Evolutionary conservation across 2,888 invertebrate species (phyloP).

Genomic region (Cylindroiulus punctatus): DNA sequence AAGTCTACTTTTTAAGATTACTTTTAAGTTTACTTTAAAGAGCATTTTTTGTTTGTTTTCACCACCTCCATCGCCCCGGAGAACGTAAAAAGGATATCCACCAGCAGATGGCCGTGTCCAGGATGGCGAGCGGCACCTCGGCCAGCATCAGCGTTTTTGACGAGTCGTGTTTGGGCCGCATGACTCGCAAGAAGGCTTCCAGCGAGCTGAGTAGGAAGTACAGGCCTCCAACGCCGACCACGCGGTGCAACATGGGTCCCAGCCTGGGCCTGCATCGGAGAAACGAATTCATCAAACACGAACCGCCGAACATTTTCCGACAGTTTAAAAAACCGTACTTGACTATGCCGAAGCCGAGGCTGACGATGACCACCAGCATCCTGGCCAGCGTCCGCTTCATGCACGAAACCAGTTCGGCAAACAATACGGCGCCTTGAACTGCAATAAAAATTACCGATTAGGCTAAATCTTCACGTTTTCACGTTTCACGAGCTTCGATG

Average conservation of each 20-base stretch:
- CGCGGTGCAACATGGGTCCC: constrained; percentile 87
- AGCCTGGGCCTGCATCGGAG: constrained; percentile 76
- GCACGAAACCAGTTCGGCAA: constrained; percentile 91
- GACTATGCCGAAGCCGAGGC: constrained; percentile 94
- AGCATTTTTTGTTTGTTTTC: not conserved
- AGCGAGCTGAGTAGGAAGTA: constrained; percentile 87
- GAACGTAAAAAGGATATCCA: constrained; percentile 74
- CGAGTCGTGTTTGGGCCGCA: constrained; percentile 73
- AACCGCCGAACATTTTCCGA: too few relatives aligned
- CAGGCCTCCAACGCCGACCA: constrained; percentile 82
- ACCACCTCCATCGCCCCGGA: not conserved
- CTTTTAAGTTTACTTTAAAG: too few relatives aligned
- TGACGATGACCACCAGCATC: constrained; percentile 93
- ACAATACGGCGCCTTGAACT: constrained; percentile 78
- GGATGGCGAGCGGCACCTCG: constrained; percentile 84
- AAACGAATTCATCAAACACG: too few relatives aligned
- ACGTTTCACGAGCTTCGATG: not conserved
- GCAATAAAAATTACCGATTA: not conserved
- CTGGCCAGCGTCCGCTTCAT: constrained; percentile 89
- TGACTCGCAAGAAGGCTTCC: constrained; percentile 84
- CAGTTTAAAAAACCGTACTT: constrained; percentile 73
- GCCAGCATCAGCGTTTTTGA: constrained; percentile 78
- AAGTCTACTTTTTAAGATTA: too few relatives aligned
- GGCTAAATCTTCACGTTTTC: too few relatives aligned
- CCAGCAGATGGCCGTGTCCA: constrained; percentile 86